These are phyloP conservation scores for Falco naumanni DNA, from an alignment of 2,797 vertebrate genomes.

Conservation along the genomic window DNA sequence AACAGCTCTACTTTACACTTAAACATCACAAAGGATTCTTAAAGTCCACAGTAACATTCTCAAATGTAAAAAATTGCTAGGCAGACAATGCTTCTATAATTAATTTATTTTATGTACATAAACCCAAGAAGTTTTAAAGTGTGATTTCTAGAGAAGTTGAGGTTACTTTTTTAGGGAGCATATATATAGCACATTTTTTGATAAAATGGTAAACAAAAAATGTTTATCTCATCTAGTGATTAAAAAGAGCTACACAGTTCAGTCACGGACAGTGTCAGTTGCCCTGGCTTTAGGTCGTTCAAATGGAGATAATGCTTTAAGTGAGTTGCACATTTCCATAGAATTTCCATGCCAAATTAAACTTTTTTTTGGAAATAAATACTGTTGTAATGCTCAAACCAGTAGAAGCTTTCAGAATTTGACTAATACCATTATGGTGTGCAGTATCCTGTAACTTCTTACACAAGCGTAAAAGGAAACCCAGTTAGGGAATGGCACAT, in stretches of 20 bases:
- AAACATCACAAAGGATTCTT: background rate
- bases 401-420: background rate
- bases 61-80: background rate
- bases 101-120: background rate
- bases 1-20: background rate
- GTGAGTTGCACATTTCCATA: background rate
- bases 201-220: background rate
- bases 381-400: background rate
- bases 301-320: background rate
- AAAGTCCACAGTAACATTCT: background rate
- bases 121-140: background rate
- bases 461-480: background rate
- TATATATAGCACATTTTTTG: background rate
- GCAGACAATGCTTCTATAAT: background rate
- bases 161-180: background rate
- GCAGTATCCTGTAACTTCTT: background rate
- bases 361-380: background rate
- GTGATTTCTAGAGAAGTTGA: background rate
- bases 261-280: fast-evolving
- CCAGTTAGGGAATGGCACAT: background rate
- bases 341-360: background rate
- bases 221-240: background rate
- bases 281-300: background rate
- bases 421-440: background rate
- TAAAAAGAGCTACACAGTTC: background rate